These are phyloP conservation scores for Gadopsis bispinosus DNA, from an alignment of 2,797 vertebrate species.

Conservation along the genomic window DNA sequence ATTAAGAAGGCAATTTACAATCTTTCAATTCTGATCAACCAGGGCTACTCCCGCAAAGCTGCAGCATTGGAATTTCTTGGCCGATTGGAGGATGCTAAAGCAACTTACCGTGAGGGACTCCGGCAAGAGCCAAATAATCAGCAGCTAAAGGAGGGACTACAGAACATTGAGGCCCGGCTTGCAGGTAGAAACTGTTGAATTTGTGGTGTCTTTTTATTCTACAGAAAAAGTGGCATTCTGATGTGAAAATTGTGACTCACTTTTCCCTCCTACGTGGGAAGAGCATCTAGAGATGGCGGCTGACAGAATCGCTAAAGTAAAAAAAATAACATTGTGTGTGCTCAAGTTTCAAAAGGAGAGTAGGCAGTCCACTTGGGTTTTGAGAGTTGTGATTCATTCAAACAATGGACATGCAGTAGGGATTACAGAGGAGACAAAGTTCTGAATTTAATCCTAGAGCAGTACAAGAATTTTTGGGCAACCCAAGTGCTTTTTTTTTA, in stretches of 20 bases:
- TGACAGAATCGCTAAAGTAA: constrained; percentile 29
- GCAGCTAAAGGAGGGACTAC: constrained; percentile 88
- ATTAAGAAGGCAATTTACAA: background rate
- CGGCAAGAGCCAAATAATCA: constrained; percentile 88
- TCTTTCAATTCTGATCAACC: constrained; percentile 19
- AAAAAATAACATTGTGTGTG: constrained; percentile 30
- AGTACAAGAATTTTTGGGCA: background rate
- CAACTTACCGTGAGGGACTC: constrained; percentile 92
- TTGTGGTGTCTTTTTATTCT: constrained; percentile 11
- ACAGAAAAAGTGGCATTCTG: background rate
- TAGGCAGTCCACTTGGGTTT: constrained; percentile 26
- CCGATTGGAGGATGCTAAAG: constrained; percentile 91
- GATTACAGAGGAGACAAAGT: constrained; percentile 12
- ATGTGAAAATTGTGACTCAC: constrained; percentile 30
- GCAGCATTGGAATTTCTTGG: constrained; percentile 94
- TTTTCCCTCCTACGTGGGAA: constrained; percentile 12
- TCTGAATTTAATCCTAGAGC: constrained; percentile 3
- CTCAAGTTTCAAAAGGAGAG: constrained; percentile 29
- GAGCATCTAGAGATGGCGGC: constrained; percentile 33
- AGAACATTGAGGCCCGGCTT: constrained; percentile 87
- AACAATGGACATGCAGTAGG: constrained; percentile 4
- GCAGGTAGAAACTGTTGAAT: constrained; percentile 77
- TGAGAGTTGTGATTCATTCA: constrained; percentile 38
- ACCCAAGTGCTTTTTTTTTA: constrained; percentile 3
- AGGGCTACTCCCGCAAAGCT: constrained; percentile 97